Evolutionary conservation across 2,797 vertebrate species (phyloP), one percentile per base, ranked within the genome.

Genomic region (Harpagifer antarcticus): DNA sequence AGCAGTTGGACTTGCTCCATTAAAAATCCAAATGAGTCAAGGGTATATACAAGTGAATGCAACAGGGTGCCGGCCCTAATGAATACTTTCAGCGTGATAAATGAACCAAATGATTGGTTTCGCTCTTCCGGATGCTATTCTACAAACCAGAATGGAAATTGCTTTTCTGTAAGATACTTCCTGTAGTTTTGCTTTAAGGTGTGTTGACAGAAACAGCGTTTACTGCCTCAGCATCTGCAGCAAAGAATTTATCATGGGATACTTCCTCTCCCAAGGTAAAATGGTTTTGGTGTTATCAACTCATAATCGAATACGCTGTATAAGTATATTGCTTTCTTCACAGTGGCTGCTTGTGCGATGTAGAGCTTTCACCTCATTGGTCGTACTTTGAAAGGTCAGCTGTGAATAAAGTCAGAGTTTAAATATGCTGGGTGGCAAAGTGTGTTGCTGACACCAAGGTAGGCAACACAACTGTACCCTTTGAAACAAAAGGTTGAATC

Each of bases 51-150:
- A 60, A 72, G 74, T 74, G 79, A 84, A 59, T 11, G 50, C 72
- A 81, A 79, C 40, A 44, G 74, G 82, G 76, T 62, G 68, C 62
- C 43, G 15, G 83, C 54, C 69, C 67, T 85, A 88, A 88, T 88
- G 79, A 85, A 80, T 85, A 81, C 72, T 64, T 70, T 81, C 78
- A 85, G 73, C 13, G 14, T 86, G 89, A 89, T 82, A 75, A 76
- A 92, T 83, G 50, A 72, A 68, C 37, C 71, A n/a, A 81, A 77
- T 77, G 64, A 69, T 84, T 88, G 76, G 76, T 50, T 64, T 58
- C 14, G 68, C 63, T 82, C 31, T 44, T 37, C 53, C 10, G 47
- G 67, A 68, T 69, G 45, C 64, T 67, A 77, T 74, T 52, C 67
- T 45, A 58, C 13, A 50, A 66, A 73, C 37, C 49, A 54, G 27